phyloP scores from a whole-genome alignment of 2,113 vertebrate genomes.

The Tauraco erythrolophus region DNA sequence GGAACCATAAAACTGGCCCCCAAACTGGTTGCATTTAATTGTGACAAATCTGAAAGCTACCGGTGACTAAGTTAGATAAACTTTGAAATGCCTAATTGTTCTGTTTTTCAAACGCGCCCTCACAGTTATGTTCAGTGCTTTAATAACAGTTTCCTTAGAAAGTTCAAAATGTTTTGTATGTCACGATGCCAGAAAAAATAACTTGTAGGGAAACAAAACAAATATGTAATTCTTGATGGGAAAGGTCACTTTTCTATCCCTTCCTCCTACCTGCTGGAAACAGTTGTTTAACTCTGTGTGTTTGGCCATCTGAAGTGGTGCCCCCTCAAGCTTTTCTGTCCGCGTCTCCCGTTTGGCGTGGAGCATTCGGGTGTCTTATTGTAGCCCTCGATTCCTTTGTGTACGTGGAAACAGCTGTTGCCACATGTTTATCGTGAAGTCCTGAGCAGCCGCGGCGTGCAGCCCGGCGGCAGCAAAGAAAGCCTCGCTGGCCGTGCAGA shows the following conservation, averaged over 20 bases:
- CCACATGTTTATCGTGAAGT: neutral
- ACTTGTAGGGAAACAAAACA: slow-evolving; percentile 48
- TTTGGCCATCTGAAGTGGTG: neutral
- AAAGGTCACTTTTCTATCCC: slow-evolving; percentile 54
- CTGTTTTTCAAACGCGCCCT: slow-evolving; percentile 24
- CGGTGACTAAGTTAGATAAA: slow-evolving; percentile 31
- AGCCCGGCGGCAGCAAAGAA: neutral
- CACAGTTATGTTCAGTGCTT: neutral
- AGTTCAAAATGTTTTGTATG: slow-evolving; percentile 55
- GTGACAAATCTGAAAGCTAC: neutral
- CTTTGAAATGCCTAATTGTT: slow-evolving; percentile 52
- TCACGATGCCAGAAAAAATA: slow-evolving; percentile 56
- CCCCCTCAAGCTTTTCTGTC: neutral
- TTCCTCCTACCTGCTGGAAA: slow-evolving; percentile 48
- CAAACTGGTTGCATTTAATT: neutral
- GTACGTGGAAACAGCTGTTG: slow-evolving; percentile 47
- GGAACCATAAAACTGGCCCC: neutral
- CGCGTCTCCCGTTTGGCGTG: neutral
- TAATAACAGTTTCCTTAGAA: slow-evolving; percentile 53
- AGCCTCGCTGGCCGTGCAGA: neutral
- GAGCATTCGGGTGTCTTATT: neutral
- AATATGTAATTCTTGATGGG: slow-evolving; percentile 21
- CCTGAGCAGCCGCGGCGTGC: neutral
- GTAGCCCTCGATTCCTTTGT: neutral
- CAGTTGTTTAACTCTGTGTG: neutral